Conservation (phyloP, 1,140 invertebrate genomes). For the Rhyzopertha dominica region DNA sequence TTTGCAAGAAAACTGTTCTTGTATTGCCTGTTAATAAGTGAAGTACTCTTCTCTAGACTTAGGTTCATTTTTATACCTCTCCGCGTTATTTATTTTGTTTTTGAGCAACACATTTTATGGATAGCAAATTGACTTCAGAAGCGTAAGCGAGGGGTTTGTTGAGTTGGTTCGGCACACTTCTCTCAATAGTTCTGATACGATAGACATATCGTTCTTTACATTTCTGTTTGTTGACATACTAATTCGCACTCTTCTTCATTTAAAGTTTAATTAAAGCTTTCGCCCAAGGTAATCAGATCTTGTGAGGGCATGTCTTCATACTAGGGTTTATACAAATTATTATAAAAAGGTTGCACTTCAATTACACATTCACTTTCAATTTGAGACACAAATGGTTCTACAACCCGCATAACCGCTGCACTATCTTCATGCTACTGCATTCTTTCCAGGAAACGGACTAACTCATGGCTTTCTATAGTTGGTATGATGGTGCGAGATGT, state of each 20-base stretch:
- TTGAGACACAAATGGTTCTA: constrained; percentile 13
- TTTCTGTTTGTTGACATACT: neutral
- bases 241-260: neutral
- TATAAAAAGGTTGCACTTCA: neutral
- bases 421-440: neutral
- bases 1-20: neutral
- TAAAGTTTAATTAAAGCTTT: constrained; percentile 3
- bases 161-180: constrained; percentile 1
- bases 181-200: constrained; percentile 1
- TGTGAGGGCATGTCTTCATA: constrained; percentile 1
- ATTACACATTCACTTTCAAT: constrained; percentile 1
- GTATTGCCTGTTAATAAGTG: neutral
- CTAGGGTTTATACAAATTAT: constrained; percentile 5
- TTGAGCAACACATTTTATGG: neutral
- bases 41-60: neutral
- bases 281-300: constrained; percentile 5
- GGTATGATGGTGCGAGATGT: too few species aligned
- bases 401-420: constrained; percentile 7
- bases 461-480: too few species aligned
- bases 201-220: too few species aligned
- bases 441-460: constrained; percentile 6
- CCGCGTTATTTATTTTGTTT: neutral
- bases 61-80: neutral
- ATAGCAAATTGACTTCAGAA: constrained; percentile 9
- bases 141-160: constrained; percentile 1